phyloP scores from a whole-genome alignment of 1,140 invertebrate genomes.

The Aethina tumida region DNA sequence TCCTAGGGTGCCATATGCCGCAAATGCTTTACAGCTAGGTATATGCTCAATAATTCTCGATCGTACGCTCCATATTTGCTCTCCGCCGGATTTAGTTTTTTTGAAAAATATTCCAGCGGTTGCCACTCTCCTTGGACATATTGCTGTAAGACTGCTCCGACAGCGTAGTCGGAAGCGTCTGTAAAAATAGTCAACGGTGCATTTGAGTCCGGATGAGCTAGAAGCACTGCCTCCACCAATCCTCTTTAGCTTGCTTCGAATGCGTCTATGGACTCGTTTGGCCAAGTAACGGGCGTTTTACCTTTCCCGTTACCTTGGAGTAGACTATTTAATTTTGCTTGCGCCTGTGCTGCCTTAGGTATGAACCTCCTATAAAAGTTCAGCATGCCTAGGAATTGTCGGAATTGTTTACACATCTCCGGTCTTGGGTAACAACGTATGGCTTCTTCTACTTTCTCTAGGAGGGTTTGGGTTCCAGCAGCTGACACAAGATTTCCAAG shows the following conservation, averaged over 20 bases:
- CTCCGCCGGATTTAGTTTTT: constrained; percentile 26
- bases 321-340: constrained; percentile 17
- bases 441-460: constrained; percentile 25
- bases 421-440: constrained; percentile 19
- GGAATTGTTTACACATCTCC: constrained; percentile 10
- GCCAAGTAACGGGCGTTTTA: not conserved
- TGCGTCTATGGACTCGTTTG: not conserved
- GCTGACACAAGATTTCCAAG: constrained; percentile 24
- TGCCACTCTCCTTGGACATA: constrained; percentile 13
- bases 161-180: constrained; percentile 23
- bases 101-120: constrained; percentile 35
- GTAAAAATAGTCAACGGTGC: constrained; percentile 12
- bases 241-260: not conserved
- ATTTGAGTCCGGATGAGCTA: constrained; percentile 15
- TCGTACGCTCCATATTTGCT: constrained; percentile 30
- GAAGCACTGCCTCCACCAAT: not conserved
- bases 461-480: constrained; percentile 23
- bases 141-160: constrained; percentile 28
- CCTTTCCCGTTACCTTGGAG: constrained; percentile 12
- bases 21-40: too few species aligned
- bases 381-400: constrained; percentile 19
- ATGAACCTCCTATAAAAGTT: constrained; percentile 31
- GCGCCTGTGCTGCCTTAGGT: constrained; percentile 19
- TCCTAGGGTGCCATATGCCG: too few species aligned
- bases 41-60: too few species aligned